Evolutionary conservation across 1,140 invertebrate genomes (phyloP).

Genomic region (Caligus rogercresseyi): DNA sequence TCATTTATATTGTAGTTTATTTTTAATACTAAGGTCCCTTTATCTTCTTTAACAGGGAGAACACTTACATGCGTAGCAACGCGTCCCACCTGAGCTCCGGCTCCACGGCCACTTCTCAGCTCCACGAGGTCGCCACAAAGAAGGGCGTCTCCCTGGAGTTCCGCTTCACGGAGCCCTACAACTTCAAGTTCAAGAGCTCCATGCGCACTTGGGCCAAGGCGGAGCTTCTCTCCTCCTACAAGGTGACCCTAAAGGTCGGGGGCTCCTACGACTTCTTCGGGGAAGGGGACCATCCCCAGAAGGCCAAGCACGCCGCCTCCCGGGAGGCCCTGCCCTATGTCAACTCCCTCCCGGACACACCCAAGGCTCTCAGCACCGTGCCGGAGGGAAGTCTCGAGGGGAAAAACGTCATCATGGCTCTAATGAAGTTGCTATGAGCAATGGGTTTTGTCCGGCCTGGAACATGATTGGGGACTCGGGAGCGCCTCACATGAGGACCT

Average conservation of each 20-base stretch:
- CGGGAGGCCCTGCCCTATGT: conserved; percentile 4
- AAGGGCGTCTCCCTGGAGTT: conserved; percentile 13
- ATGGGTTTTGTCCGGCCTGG: not conserved
- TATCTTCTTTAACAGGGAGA: too few relatives aligned
- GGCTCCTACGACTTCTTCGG: conserved; percentile 15
- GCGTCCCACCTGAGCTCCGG: too few relatives aligned
- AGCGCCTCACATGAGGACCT: not conserved
- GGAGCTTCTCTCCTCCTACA: conserved; percentile 4
- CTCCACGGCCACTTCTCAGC: conserved; percentile 3
- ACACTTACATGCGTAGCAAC: too few relatives aligned
- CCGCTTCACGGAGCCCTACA: conserved; percentile 5
- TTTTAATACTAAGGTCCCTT: not conserved
- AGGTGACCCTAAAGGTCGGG: conserved; percentile 7
- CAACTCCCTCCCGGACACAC: conserved; percentile 2
- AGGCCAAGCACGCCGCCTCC: conserved; percentile 17
- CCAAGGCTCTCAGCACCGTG: not conserved
- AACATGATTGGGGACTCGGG: not conserved
- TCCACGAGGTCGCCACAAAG: conserved; percentile 11
- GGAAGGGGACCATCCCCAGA: conserved; percentile 15
- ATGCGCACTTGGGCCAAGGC: conserved; percentile 12
- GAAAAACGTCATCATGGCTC: conserved; percentile 9
- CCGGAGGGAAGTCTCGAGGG: not conserved
- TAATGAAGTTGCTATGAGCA: conserved; percentile 8
- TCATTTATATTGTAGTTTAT: not conserved
- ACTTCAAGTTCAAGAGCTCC: conserved; percentile 12